Evolutionary conservation across 2,888 invertebrate genomes (phyloP), one percentile per base, ranked within the genome.

Genomic region (Microlaimidae sp.): DNA sequence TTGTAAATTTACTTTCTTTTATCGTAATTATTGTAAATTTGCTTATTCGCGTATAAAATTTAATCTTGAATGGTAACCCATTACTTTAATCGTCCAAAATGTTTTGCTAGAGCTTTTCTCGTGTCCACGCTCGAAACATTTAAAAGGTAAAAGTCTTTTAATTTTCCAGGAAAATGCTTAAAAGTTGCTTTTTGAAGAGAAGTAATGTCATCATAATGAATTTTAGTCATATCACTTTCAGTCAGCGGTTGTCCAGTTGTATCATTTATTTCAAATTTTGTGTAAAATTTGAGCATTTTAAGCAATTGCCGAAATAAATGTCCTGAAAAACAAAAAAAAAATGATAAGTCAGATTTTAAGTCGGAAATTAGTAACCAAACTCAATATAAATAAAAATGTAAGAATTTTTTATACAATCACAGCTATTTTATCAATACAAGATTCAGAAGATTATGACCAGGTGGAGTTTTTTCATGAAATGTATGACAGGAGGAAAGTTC

Each of bases 81-180:
- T 32, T 32, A 62, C 60, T 51, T 59, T 61, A 63, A 61, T 13
- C 54, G 48, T 17, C 43, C 29, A 47, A 97, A 90, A 73, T 90
- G 85, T 69, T 87, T 86, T 57, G 80, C 74, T 25, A 92, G 75
- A 19, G 81, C 78, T 54, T 83, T 82, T 59, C 90, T 78, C 0
- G 85, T 86, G 67, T 97, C 92, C n/a, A 97, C 85, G 63, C 82
- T 84, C 1, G 88, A 88, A 17, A 97, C 92, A 73, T 92, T 95
- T 0, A 88, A 81, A 32, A 97, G 74, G 0, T 90, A 81, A 73
- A 97, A 93, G 59, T 82, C 78, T 45, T 82, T 77, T 53, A 95
- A 57, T n/a, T 68, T 72, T 61, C 88, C 81, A 3, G 84, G 81
- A 71, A 88, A 92, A 69, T 89, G 85, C 1, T 85, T 82, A 72